Evolutionary conservation across 2,797 vertebrate species (phyloP).

Genomic region (Alcedo atthis): DNA sequence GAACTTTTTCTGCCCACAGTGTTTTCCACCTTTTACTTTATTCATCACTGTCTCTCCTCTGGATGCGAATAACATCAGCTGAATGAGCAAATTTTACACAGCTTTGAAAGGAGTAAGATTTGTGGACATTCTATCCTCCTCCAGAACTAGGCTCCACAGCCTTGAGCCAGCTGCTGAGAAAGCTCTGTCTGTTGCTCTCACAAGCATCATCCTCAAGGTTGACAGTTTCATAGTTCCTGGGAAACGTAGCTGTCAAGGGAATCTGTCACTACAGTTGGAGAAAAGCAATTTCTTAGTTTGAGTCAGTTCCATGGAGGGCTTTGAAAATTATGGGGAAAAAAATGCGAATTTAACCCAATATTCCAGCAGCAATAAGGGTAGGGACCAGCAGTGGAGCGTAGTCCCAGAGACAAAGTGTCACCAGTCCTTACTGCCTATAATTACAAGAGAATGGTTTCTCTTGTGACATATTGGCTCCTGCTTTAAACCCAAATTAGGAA

Average conservation of each 20-base stretch:
- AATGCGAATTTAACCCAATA: background rate
- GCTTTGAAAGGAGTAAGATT: background rate
- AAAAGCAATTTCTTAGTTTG: slow-evolving; percentile 12
- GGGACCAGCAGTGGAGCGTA: background rate
- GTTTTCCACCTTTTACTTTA: slow-evolving; percentile 2
- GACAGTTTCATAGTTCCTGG: slow-evolving; percentile 29
- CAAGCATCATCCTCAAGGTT: slow-evolving; percentile 4
- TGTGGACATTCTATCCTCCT: background rate
- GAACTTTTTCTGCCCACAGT: background rate
- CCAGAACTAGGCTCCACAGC: background rate
- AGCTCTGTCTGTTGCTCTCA: background rate
- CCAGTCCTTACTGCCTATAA: background rate
- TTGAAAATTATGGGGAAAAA: background rate
- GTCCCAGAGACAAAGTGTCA: background rate
- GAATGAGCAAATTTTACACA: background rate
- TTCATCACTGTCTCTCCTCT: background rate
- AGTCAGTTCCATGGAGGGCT: background rate
- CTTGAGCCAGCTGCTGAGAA: slow-evolving; percentile 27
- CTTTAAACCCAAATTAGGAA: background rate
- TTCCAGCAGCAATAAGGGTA: background rate
- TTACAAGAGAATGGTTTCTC: background rate
- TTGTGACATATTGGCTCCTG: background rate
- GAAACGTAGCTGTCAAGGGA: background rate
- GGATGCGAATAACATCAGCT: background rate
- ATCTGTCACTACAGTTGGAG: background rate